These are phyloP conservation scores for fruit fly (Drosophila melanogaster) DNA, from an alignment of 1,140 invertebrate genomes.

Conservation along the genomic window Release_6_plus_ISO1_MT NT_037436.4:9124501-9125000, in stretches of 20 bases:
- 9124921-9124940: conserved; percentile 79
- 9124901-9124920: conserved; percentile 8
- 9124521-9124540: conserved; percentile 40
- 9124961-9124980: conserved; percentile 49
- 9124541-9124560: neutral
- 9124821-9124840: conserved; percentile 40
- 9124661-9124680: conserved; percentile 51
- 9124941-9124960: conserved; percentile 81
- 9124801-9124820: conserved; percentile 42
- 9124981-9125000: conserved; percentile 17
- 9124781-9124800: conserved; percentile 59
- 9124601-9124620: conserved; percentile 53
- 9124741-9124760: neutral
- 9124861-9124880: conserved; percentile 64
- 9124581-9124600: conserved; percentile 52
- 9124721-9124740: conserved; percentile 45
- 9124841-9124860: conserved; percentile 74
- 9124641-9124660: conserved; percentile 33
- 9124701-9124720: conserved; percentile 82
- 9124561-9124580: conserved; percentile 13
- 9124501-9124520: conserved; percentile 66
- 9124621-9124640: conserved; percentile 11
- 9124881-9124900: conserved; percentile 23
- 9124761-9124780: neutral
- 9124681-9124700: conserved; percentile 45